Base-by-base conservation (phyloP, 2,888 invertebrate genomes). In the Leptinotarsa haldemani region DNA sequence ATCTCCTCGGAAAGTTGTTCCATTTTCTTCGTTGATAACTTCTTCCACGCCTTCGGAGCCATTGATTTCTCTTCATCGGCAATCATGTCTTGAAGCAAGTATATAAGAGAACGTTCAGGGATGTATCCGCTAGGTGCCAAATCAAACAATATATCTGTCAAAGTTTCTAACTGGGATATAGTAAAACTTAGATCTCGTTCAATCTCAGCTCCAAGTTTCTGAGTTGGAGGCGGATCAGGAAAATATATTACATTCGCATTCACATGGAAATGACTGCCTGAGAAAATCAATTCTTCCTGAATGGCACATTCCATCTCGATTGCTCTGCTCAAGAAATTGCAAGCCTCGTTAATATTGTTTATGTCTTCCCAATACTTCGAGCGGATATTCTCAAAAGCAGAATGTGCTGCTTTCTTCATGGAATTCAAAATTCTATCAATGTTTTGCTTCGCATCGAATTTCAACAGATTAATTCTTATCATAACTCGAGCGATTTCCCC, bases 401-500 rank as follows among this genome's bases (percentile, higher is more conserved):
- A 84, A 78, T 89, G 88, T 40, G 91, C 90, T n/a, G 88, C 86
- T 78, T 86, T 85, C 65, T 88, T 88, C 74, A 89, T 88, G 76
- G 88, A 87, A 69, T 84, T 79, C 52, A 91, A 86, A 80, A 89
- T 88, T 58, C 87, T 87, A 69, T 89, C 85, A 47, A 91, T 88
- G 78, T 88, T 83, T 22, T 88, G 83, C 74, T 89, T 86, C 40
- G 89, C 87, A 84, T 87, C 85, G 79, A 88, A 80, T 83, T 88
- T 87, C 81, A 90, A 86, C 78, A 90, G 80, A 80, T 89, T 86
- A 83, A 90, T 81, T 65, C 91, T 88, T 64, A 89, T 81, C 64
- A 84, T 86, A 1, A 88, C 87, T 77, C 92, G 87, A 73, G 86
- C 88, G 81, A 88, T 87, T 86, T 93, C 93, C 30, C 90, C 91